Base-by-base conservation (phyloP, 1,140 invertebrate species). In the Metaphire vulgaris region DNA sequence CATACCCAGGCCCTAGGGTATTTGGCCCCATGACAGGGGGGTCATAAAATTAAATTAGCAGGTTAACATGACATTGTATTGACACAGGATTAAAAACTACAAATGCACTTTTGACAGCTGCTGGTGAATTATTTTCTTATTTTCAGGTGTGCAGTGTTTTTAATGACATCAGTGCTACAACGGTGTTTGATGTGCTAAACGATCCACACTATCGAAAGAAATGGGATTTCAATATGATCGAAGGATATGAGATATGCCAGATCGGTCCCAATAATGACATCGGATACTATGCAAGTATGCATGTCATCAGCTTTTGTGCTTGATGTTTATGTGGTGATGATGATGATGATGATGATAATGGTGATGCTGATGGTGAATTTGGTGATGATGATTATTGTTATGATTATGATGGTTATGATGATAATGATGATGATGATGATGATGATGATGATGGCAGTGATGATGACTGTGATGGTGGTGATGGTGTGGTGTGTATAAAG, bases 191-290 rank as follows among this genome's bases (percentile, higher is more conserved):
- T 86, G 93, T 95, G 72, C 87, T 96, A 65, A 92, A 94, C 83
- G 93, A 95, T 87, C 92, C 93, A 21, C 91, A 92, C 78, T 95
- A 94, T 85, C 87, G 93, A 78, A 92, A 92, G 83, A 90, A 92
- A 74, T 96, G 94, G 94, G 94, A 96, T 85, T 91, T 90, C 69
- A 90, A 93, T 84, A 93, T 95, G 92, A 88, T 93, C 65, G 90
- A 91, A 72, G 91, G 92, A 1, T 90, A 90, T 81, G 93, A 95
- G 83, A 93, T 95, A 75, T 94, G 93, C 28, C 92, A 91, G 84
- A 89, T 96, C 81, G 95, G 95, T 88, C 92, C 93, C 64, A 95
- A 95, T 84, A 96, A 95, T 84, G 93, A 96, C 86, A 90, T 96
- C 78, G 93, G 93, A 72, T 96, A 96, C 86, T 96, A 96, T 87